These are phyloP conservation scores for Heliconius erato DNA, from an alignment of 2,888 invertebrate genomes.

Conservation along the genomic window DNA sequence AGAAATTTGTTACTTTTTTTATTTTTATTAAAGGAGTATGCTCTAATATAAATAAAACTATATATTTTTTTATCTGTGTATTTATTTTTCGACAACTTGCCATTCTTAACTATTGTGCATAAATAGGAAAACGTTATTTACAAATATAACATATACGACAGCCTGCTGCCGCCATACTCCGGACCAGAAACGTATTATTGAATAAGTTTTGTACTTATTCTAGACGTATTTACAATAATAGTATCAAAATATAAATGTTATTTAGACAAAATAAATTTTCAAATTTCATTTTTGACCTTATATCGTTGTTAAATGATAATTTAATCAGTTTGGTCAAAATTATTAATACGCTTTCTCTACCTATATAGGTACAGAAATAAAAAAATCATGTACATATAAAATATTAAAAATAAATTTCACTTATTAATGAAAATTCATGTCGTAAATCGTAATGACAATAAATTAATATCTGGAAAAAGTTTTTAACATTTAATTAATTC, in stretches of 20 bases:
- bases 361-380: not conserved
- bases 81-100: conserved; percentile 70
- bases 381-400: not conserved
- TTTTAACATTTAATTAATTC: not conserved
- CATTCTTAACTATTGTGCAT: conserved; percentile 77
- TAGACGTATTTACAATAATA: conserved; percentile 29
- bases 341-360: not conserved
- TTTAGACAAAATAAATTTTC: conserved; percentile 15
- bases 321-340: not conserved
- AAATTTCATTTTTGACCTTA: not conserved
- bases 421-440: not conserved
- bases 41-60: conserved; percentile 62
- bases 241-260: conserved; percentile 36
- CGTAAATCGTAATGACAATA: not conserved
- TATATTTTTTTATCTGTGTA: conserved; percentile 67
- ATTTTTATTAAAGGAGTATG: not conserved
- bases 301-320: conserved; percentile 8
- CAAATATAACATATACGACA: conserved; percentile 57
- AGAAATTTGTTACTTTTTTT: not conserved
- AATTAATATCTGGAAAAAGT: not conserved
- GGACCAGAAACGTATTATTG: conserved; percentile 32
- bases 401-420: not conserved
- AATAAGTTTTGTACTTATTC: conserved; percentile 32
- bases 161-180: conserved; percentile 45
- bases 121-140: conserved; percentile 83